A percentile compares a stretch with the other conserved stretches of the same genome.
These are phyloP conservation scores for Callitettix versicolor DNA, from an alignment of 1,140 invertebrate species.

Conservation along the genomic window DNA sequence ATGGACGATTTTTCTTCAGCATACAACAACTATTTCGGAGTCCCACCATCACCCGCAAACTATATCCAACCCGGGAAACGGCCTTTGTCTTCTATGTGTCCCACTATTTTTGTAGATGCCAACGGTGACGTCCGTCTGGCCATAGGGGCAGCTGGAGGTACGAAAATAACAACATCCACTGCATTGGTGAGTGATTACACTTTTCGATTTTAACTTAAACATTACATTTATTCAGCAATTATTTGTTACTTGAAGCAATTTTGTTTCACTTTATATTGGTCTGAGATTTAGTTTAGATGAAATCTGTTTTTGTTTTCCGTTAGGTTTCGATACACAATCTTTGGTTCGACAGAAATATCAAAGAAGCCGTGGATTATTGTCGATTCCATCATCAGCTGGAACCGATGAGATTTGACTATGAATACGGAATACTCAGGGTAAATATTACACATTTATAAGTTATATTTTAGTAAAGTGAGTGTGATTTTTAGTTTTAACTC, in stretches of 20 bases:
- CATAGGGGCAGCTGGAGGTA: slow-evolving; percentile 79
- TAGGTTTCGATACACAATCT: slow-evolving; percentile 67
- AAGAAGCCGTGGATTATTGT: slow-evolving; percentile 74
- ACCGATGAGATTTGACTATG: slow-evolving; percentile 70
- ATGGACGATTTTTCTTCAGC: slow-evolving; percentile 94
- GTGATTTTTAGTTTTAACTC: neutral
- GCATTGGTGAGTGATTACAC: slow-evolving; percentile 46
- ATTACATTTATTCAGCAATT: too few relatives aligned
- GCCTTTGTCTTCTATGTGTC: slow-evolving; percentile 85
- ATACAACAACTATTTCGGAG: slow-evolving; percentile 61
- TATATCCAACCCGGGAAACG: slow-evolving; percentile 66
- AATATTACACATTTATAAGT: too few relatives aligned
- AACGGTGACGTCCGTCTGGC: slow-evolving; percentile 54
- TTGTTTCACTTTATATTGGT: too few relatives aligned
- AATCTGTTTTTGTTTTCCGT: slow-evolving; percentile 25
- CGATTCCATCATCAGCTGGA: slow-evolving; percentile 87
- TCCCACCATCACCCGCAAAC: slow-evolving; percentile 72
- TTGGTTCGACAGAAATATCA: slow-evolving; percentile 75
- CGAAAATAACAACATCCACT: slow-evolving; percentile 74
- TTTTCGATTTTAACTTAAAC: too few relatives aligned
- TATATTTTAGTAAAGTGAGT: neutral
- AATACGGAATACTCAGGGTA: slow-evolving; percentile 61
- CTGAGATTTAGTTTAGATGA: too few relatives aligned
- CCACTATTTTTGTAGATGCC: slow-evolving; percentile 60
- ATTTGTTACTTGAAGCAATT: too few relatives aligned